These are phyloP conservation scores for Gryllus longicercus DNA, from an alignment of 2,888 invertebrate species.

Conservation along the genomic window DNA sequence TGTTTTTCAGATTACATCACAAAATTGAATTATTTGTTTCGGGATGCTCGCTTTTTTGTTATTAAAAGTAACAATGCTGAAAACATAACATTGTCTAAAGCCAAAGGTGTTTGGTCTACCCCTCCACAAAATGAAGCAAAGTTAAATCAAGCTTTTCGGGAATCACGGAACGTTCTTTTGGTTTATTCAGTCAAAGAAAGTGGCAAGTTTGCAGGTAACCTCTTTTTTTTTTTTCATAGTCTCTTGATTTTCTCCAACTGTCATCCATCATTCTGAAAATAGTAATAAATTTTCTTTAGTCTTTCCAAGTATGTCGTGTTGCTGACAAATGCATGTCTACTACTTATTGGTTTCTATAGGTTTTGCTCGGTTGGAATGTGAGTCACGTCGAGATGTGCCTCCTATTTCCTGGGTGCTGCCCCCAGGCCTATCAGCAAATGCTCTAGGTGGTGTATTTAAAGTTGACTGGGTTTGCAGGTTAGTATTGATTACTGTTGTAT, in stretches of 20 bases:
- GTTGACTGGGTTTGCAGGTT: slow-evolving; percentile 87
- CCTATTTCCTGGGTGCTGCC: slow-evolving; percentile 92
- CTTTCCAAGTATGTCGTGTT: neutral
- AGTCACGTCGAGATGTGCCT: slow-evolving; percentile 84
- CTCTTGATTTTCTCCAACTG: neutral
- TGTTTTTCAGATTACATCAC: slow-evolving; percentile 66
- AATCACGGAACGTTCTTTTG: slow-evolving; percentile 87
- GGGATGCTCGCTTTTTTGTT: slow-evolving; percentile 89
- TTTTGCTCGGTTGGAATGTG: slow-evolving; percentile 84
- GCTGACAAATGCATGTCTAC: neutral
- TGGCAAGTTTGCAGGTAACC: slow-evolving; percentile 63
- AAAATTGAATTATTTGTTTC: slow-evolving; percentile 88
- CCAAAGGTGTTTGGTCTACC: slow-evolving; percentile 96
- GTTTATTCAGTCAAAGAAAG: slow-evolving; percentile 98
- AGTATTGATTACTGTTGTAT: neutral
- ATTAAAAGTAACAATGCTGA: slow-evolving; percentile 98
- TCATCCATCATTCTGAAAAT: neutral
- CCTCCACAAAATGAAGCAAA: slow-evolving; percentile 95
- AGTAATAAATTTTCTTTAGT: neutral
- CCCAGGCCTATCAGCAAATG: slow-evolving; percentile 86
- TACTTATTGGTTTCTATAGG: slow-evolving; percentile 54
- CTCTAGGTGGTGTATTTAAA: slow-evolving; percentile 91
- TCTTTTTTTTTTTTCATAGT: too few relatives aligned
- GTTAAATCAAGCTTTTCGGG: slow-evolving; percentile 89
- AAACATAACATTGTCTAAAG: slow-evolving; percentile 90